Percentiles rank a stretch among this genome's conserved stretches.
Conservation (phyloP, 2,888 invertebrate species). For the Keiferia lycopersicella region DNA sequence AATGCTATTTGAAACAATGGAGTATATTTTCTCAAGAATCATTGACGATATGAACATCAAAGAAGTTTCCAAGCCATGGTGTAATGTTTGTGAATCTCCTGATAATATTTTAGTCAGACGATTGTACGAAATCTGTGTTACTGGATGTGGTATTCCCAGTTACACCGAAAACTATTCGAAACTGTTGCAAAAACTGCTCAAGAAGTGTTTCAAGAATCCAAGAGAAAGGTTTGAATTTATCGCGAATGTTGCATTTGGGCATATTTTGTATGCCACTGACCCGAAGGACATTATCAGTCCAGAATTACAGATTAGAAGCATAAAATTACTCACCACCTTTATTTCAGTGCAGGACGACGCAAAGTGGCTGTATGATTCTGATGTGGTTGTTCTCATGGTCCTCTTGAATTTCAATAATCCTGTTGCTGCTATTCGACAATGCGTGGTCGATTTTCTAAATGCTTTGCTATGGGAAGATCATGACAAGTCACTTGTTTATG, state of each 20-base stretch:
- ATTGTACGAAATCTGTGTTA: slow-evolving; percentile 73
- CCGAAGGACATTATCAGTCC: slow-evolving; percentile 70
- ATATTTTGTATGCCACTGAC: slow-evolving; percentile 66
- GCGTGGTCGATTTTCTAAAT: slow-evolving; percentile 77
- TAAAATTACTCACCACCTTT: slow-evolving; percentile 66
- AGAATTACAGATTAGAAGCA: slow-evolving; percentile 75
- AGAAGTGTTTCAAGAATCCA: slow-evolving; percentile 63
- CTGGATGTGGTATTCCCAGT: slow-evolving; percentile 67
- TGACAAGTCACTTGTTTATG: slow-evolving; percentile 62
- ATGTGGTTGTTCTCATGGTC: slow-evolving; percentile 76
- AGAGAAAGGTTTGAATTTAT: slow-evolving; percentile 79
- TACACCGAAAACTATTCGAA: slow-evolving; percentile 62
- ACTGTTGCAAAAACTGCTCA: slow-evolving; percentile 69
- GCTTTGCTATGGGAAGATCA: slow-evolving; percentile 53
- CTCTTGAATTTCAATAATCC: slow-evolving; percentile 80
- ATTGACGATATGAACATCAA: slow-evolving; percentile 70
- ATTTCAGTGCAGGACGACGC: slow-evolving; percentile 50
- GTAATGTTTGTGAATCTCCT: slow-evolving; percentile 65
- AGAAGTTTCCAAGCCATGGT: slow-evolving; percentile 63
- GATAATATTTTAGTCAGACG: slow-evolving; percentile 63
- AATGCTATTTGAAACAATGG: slow-evolving; percentile 80
- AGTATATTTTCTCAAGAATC: slow-evolving; percentile 76
- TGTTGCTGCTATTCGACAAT: slow-evolving; percentile 77
- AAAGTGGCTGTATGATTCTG: slow-evolving; percentile 66
- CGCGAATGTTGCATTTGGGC: slow-evolving; percentile 78